phyloP scores from a whole-genome alignment of 2,797 vertebrate species.

The Psittacula derbiana region DNA sequence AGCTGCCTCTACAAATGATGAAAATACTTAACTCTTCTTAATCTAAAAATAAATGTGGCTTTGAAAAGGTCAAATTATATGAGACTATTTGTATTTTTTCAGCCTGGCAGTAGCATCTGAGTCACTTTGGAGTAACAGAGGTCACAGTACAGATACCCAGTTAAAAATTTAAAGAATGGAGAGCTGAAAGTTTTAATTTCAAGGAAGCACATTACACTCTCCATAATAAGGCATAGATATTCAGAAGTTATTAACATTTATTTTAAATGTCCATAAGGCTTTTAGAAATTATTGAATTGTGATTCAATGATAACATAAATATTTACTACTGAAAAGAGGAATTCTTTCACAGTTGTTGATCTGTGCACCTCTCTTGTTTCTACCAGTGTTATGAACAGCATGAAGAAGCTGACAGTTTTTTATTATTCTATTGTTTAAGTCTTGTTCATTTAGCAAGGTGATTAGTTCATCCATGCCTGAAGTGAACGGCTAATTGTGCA shows the following conservation, averaged over 20 bases:
- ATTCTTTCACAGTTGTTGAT: not conserved
- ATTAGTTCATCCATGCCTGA: not conserved
- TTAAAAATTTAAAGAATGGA: not conserved
- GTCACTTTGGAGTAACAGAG: not conserved
- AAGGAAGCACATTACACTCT: not conserved
- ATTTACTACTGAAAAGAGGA: not conserved
- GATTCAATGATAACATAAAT: not conserved
- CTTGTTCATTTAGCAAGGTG: not conserved
- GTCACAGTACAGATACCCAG: too few species aligned
- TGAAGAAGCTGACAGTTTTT: not conserved
- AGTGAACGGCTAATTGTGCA: not conserved
- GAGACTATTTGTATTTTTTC: slow-evolving; percentile 8
- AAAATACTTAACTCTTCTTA: not conserved
- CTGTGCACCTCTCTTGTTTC: not conserved
- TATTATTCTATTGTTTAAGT: not conserved
- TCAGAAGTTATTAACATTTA: not conserved
- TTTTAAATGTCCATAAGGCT: not conserved
- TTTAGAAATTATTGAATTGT: not conserved
- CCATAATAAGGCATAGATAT: not conserved
- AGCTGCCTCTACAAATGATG: not conserved
- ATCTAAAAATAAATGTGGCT: not conserved
- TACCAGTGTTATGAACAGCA: not conserved
- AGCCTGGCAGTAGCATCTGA: not conserved
- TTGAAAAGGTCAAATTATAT: not conserved
- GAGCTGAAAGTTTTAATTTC: not conserved